phyloP scores from a whole-genome alignment of 2,113 vertebrate species.

The Leuciscus idus region DNA sequence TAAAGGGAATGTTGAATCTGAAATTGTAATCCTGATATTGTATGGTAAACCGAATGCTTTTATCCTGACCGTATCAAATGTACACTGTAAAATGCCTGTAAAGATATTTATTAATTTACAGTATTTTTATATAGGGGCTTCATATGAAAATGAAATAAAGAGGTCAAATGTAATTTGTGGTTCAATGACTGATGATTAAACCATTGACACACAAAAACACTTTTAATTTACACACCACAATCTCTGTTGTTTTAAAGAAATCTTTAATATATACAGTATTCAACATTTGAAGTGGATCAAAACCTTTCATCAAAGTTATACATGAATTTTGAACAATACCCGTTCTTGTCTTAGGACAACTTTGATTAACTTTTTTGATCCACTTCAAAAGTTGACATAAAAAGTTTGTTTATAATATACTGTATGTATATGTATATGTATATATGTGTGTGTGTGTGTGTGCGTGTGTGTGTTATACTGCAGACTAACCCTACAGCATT shows the following conservation, averaged over 20 bases:
- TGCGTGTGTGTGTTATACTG: background rate
- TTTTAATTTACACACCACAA: background rate
- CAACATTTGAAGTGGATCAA: too few species aligned
- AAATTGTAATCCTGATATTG: slow-evolving; percentile 50
- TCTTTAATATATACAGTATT: background rate
- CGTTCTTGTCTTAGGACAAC: too few species aligned
- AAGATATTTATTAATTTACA: slow-evolving; percentile 69
- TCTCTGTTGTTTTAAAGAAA: background rate
- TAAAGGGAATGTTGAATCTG: slow-evolving; percentile 55
- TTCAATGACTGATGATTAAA: background rate
- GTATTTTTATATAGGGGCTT: slow-evolving; percentile 81
- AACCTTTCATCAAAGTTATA: too few species aligned
- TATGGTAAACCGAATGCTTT: slow-evolving; percentile 70
- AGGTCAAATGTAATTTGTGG: slow-evolving; percentile 51
- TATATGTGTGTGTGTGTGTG: too few species aligned
- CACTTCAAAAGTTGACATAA: too few species aligned
- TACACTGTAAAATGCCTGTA: slow-evolving; percentile 67
- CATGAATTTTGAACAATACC: too few species aligned
- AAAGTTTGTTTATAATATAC: too few species aligned
- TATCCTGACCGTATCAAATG: slow-evolving; percentile 62
- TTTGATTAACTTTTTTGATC: too few species aligned
- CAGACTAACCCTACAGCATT: background rate
- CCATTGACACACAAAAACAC: background rate
- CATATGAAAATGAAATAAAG: slow-evolving; percentile 74
- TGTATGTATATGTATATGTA: too few species aligned